Conservation (phyloP, 2,797 vertebrate species). For the Neosalanx taihuensis region DNA sequence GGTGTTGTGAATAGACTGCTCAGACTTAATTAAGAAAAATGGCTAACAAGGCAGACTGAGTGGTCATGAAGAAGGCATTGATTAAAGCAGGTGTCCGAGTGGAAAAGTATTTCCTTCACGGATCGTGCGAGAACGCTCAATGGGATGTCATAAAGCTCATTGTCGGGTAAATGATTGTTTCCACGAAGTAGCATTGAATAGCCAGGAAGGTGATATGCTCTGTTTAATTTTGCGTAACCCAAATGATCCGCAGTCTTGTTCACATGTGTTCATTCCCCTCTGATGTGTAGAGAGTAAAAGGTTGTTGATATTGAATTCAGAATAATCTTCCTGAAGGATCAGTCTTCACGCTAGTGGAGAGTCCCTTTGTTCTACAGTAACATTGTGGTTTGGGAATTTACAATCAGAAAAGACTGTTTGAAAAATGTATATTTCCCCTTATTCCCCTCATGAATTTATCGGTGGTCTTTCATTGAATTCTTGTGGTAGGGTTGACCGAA, state of each 20-base stretch:
- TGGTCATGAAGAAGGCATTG: neutral
- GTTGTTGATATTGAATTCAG: constrained; percentile 6
- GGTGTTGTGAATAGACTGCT: neutral
- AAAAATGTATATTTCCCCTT: constrained; percentile 30
- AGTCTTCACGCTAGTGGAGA: neutral
- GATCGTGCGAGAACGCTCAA: constrained; percentile 15
- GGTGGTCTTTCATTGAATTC: constrained; percentile 38
- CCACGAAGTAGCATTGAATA: neutral
- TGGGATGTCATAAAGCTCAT: constrained; percentile 22
- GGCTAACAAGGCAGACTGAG: constrained; percentile 26
- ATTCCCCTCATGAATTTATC: constrained; percentile 21
- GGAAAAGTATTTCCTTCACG: constrained; percentile 22
- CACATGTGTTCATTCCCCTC: too few relatives aligned
- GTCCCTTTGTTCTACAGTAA: neutral
- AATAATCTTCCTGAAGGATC: neutral
- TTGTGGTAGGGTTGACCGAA: constrained; percentile 29
- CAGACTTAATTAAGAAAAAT: constrained; percentile 33
- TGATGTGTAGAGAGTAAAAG: too few relatives aligned
- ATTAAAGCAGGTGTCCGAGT: constrained; percentile 4
- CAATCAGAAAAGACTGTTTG: constrained; percentile 14
- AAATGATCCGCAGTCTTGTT: too few relatives aligned
- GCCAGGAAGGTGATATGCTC: neutral
- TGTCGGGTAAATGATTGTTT: neutral
- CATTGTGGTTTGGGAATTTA: neutral
- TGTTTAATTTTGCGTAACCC: neutral